Evolutionary conservation across 2,113 vertebrate species (phyloP), one percentile per base, ranked within the genome.

Genomic region (Arizona elegans): DNA sequence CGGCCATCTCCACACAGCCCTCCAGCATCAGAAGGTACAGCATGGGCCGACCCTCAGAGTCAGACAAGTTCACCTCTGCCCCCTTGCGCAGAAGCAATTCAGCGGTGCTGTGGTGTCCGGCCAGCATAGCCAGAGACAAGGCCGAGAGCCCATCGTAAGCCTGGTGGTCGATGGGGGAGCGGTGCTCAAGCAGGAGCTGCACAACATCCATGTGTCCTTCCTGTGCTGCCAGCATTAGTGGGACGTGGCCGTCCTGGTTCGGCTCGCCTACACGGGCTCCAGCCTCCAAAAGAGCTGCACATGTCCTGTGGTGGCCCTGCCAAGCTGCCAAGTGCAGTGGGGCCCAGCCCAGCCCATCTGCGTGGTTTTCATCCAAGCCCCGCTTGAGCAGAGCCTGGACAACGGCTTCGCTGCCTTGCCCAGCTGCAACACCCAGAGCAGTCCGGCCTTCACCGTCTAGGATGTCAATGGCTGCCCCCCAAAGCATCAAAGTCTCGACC

Each of bases 321-420:
- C 97, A 98, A 0, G 98, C 98, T 0, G 98, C 98, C 19, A 98
- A 96, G 9, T 98, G 98, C 55, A 98, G 92, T 0, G 98, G 98
- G 0, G 98, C 98, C 98, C 98, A 98, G 89, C 98, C 98, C 3
- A 98, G 93, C 58, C 98, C 97, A n/a, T 98, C 98, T 58, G 98
- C 97, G 93, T 98, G 98, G 94, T 98, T 98, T 94, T 98, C 97
- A 17, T 98, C 98, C 91, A 98, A 96, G 12, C 98, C 98, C 65
- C 98, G 95, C 62, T 98, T 97, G 90, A 98, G 94, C 91, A 98
- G 95, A 2, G 97, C 95, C 1, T 96, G 95, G 0, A 98, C 98
- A 50, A 98, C 97, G 43, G 98, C 97, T 1, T 96, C 29, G 5
- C 97, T 98, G 53, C 98, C 98, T 55, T 96, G 97, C 0, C 97